A percentile compares a stretch with the other conserved stretches of the same genome.
Evolutionary conservation across 2,888 invertebrate genomes (phyloP).

Genomic region (Hartigia nigra): DNA sequence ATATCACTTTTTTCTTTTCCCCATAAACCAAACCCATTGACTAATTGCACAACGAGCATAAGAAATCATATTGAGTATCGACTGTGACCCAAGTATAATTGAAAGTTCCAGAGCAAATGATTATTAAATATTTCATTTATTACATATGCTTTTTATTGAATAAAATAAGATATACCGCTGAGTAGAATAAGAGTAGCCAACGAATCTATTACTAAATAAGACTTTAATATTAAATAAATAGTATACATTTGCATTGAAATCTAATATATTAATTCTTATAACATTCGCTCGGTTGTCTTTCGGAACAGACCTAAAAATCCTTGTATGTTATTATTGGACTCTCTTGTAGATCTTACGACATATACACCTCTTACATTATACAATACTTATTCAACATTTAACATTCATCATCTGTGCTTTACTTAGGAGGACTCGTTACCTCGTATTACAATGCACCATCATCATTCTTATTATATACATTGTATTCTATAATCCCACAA

Average conservation of each 20-base stretch:
- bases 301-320: background rate
- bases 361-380: background rate
- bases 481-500: background rate
- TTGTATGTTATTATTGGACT: background rate
- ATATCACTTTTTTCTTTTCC: too few species aligned
- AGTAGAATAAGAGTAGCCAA: background rate
- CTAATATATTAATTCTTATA: background rate
- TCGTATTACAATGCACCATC: background rate
- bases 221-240: constrained; percentile 5
- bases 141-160: background rate
- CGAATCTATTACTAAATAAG: background rate
- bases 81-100: background rate
- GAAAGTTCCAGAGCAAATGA: background rate
- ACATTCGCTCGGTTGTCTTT: background rate
- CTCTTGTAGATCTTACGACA: background rate
- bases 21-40: too few species aligned
- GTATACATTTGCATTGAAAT: constrained; percentile 1
- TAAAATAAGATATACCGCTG: background rate
- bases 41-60: too few species aligned
- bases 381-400: background rate
- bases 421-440: background rate
- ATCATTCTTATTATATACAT: background rate
- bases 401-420: background rate
- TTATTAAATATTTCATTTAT: background rate
- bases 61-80: too few species aligned